phyloP scores from a whole-genome alignment of 1,140 invertebrate species.

The Goniozus legneri region DNA sequence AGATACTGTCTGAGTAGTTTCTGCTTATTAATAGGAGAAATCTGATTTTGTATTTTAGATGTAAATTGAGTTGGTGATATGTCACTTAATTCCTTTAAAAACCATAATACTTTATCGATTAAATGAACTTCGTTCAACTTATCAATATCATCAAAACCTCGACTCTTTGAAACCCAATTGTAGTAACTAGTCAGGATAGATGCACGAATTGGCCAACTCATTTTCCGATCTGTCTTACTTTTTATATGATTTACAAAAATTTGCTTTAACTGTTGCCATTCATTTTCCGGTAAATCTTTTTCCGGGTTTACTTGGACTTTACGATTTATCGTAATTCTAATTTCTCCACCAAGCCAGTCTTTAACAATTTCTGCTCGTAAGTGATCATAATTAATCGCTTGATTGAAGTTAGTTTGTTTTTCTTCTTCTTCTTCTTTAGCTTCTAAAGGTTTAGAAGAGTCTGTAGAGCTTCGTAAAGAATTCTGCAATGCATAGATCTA shows the following conservation, averaged over 20 bases:
- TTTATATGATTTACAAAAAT: conserved; percentile 39
- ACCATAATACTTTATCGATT: conserved; percentile 32
- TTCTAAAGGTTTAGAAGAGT: too few species aligned
- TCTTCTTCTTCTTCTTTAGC: too few species aligned
- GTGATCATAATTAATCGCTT: conserved; percentile 18
- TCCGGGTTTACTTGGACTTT: not conserved
- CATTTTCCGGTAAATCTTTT: conserved; percentile 17
- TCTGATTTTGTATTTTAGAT: conserved; percentile 14
- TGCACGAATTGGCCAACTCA: conserved; percentile 27
- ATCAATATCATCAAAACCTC: conserved; percentile 11
- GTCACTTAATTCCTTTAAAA: conserved; percentile 35
- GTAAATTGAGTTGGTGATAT: conserved; percentile 23
- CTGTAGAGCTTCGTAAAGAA: too few species aligned
- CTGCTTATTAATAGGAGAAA: conserved; percentile 19
- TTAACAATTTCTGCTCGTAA: conserved; percentile 31
- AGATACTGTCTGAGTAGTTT: conserved; percentile 32
- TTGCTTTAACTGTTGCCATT: conserved; percentile 38
- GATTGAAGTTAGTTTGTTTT: too few species aligned
- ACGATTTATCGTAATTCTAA: conserved; percentile 20
- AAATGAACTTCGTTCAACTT: conserved; percentile 15
- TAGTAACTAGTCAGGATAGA: conserved; percentile 29
- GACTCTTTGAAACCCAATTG: conserved; percentile 26
- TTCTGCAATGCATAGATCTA: too few species aligned
- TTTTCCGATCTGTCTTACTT: conserved; percentile 16
- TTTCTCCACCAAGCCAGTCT: conserved; percentile 23